Base-by-base conservation (phyloP, 1,140 invertebrate species). In the Lepidurus apus region DNA sequence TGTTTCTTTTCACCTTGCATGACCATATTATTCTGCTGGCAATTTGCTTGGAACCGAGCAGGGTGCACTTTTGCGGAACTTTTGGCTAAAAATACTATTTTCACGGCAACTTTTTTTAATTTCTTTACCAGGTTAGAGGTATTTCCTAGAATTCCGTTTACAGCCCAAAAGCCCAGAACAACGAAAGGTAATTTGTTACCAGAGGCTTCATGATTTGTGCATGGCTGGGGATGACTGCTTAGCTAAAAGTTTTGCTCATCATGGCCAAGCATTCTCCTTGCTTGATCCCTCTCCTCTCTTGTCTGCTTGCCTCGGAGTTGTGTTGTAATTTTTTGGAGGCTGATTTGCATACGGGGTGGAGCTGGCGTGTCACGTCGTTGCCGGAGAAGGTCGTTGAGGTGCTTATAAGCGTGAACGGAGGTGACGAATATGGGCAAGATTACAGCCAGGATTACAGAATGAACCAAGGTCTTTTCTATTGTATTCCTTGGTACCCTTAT, bases 341-440 rank as follows among this genome's bases (percentile, higher is more conserved):
- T 65, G 53, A 65, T 65, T 65, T 65, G 53, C 53, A 65, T 65
- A 65, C 53, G 53, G 53, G 53, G 53, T 65, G 53, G 53, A 65
- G 53, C 53, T 65, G 53, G 53, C 53, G 53, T 65, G 53, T 65
- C 53, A 65, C 53, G 53, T 65, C 53, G 53, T 65, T 65, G 10
- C 53, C 13, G 53, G 53, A 65, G 53, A 65, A 65, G 53, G 53
- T 65, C 53, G 53, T 65, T 17, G 53, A 65, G 53, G 53, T 65
- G 53, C 53, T 65, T 65, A 21, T 21, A 65, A 65, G 53, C 53
- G 53, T 21, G 53, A 65, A 65, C 53, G 53, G 53, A 65, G 53
- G 53, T 65, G 53, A 65, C 53, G 53, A 65, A 65, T 65, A 65
- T 65, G 53, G 53, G 53, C 53, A 65, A 65, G 53, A 65, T 65